phyloP scores from a whole-genome alignment of 2,888 invertebrate genomes.

The Drosophila affinis region DNA sequence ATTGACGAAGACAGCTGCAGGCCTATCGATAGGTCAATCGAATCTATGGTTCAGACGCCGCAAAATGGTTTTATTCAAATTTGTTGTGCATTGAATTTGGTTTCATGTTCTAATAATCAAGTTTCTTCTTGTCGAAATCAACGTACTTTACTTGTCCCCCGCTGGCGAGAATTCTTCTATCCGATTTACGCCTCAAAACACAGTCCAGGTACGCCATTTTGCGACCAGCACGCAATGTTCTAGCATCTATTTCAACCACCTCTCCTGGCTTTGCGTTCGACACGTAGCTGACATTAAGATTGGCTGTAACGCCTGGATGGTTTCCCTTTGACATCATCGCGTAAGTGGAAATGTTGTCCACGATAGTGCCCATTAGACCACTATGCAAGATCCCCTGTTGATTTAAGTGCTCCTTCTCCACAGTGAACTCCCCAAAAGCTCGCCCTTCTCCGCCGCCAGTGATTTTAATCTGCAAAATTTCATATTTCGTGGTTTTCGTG shows the following conservation, averaged over 20 bases:
- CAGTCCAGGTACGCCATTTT: constrained; percentile 90
- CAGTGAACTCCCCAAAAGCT: constrained; percentile 90
- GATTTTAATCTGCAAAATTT: constrained; percentile 81
- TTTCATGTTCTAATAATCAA: background rate
- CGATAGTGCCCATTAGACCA: constrained; percentile 92
- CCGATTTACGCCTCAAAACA: constrained; percentile 89
- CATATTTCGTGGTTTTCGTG: constrained; percentile 5
- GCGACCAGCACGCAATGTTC: constrained; percentile 90
- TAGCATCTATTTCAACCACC: constrained; percentile 90
- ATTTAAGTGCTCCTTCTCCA: constrained; percentile 90
- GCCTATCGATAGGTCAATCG: background rate
- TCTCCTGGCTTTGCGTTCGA: constrained; percentile 91
- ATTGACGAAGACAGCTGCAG: no score
- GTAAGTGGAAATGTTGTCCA: constrained; percentile 90
- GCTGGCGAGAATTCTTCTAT: constrained; percentile 89
- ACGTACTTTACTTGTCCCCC: background rate
- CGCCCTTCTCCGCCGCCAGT: constrained; percentile 87
- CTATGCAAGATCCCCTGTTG: constrained; percentile 91
- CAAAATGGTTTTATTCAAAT: background rate
- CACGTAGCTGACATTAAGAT: constrained; percentile 92
- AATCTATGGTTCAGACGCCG: background rate
- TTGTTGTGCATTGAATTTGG: background rate
- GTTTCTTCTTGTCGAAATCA: background rate
- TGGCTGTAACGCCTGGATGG: constrained; percentile 91
- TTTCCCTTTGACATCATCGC: constrained; percentile 89